Conservation (phyloP, 2,888 invertebrate species). For the Drosophila siamana region DNA sequence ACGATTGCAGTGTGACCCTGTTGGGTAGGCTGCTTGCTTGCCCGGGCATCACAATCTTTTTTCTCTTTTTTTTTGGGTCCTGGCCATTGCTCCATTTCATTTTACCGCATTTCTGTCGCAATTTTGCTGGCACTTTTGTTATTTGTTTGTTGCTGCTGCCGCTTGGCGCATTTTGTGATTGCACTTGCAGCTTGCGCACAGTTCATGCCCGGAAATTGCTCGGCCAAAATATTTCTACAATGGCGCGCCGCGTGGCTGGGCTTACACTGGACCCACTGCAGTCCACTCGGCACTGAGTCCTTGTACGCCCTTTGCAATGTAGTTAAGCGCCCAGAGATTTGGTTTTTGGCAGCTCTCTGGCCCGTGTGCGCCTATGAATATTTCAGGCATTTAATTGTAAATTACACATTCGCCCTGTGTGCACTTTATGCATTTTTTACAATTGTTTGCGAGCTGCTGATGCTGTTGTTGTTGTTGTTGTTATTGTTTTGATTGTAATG, state of each 20-base stretch:
- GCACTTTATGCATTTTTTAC: constrained; percentile 69
- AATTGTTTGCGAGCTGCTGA: constrained; percentile 52
- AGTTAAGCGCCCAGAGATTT: constrained; percentile 70
- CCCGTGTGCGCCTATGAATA: constrained; percentile 57
- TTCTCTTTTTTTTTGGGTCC: constrained; percentile 15
- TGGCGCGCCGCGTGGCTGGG: too few relatives aligned
- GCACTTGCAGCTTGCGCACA: constrained; percentile 60
- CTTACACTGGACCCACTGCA: constrained; percentile 9
- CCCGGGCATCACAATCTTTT: constrained; percentile 12
- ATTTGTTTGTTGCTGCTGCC: constrained; percentile 28
- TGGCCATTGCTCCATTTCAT: constrained; percentile 57
- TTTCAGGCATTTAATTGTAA: constrained; percentile 78
- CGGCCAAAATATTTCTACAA: constrained; percentile 67
- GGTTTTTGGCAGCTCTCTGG: constrained; percentile 48
- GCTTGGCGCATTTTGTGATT: constrained; percentile 64
- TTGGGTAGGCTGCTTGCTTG: constrained; percentile 12
- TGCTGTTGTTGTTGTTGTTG: constrained; percentile 13
- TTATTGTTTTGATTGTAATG: constrained; percentile 41
- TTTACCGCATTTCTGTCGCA: constrained; percentile 68
- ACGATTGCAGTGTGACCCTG: constrained; percentile 19
- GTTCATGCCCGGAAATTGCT: constrained; percentile 69
- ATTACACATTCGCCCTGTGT: constrained; percentile 77
- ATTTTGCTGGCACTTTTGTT: constrained; percentile 42
- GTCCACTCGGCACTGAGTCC: not conserved
- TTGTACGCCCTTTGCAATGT: constrained; percentile 15